These are phyloP conservation scores for Eucera pruinosa DNA, from an alignment of 2,888 invertebrate genomes.

Conservation along the genomic window DNA sequence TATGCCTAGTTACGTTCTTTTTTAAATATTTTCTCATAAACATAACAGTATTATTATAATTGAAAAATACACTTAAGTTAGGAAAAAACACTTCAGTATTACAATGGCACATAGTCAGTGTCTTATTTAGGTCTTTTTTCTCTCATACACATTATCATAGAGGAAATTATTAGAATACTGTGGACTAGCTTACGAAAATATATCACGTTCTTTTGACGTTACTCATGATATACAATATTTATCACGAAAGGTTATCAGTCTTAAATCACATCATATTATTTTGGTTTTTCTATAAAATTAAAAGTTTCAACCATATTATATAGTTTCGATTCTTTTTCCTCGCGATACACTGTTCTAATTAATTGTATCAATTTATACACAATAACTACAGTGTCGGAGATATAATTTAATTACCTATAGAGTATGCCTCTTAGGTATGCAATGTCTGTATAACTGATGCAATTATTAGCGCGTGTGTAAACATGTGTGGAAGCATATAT, in stretches of 20 bases:
- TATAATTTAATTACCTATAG: slow-evolving; percentile 13
- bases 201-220: slow-evolving; percentile 70
- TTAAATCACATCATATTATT: slow-evolving; percentile 67
- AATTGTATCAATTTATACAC: slow-evolving; percentile 16
- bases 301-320: slow-evolving; percentile 55
- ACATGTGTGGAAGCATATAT: background rate
- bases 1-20: background rate
- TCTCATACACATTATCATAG: slow-evolving; percentile 19
- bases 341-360: slow-evolving; percentile 37
- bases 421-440: slow-evolving; percentile 30
- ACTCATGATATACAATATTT: slow-evolving; percentile 69
- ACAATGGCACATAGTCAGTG: slow-evolving; percentile 10
- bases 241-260: slow-evolving; percentile 78
- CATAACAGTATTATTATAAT: slow-evolving; percentile 4
- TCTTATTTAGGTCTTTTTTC: slow-evolving; percentile 18
- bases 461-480: slow-evolving; percentile 1
- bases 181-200: slow-evolving; percentile 78
- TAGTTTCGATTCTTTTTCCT: slow-evolving; percentile 45
- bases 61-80: background rate
- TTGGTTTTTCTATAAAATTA: slow-evolving; percentile 54
- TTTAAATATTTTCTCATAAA: slow-evolving; percentile 11
- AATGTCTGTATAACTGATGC: slow-evolving; percentile 19
- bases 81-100: slow-evolving; percentile 9
- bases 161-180: slow-evolving; percentile 52
- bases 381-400: slow-evolving; percentile 20